Evolutionary conservation across 2,797 vertebrate species (phyloP), one percentile per base, ranked within the genome.

Genomic region (Phrynocephalus forsythii): DNA sequence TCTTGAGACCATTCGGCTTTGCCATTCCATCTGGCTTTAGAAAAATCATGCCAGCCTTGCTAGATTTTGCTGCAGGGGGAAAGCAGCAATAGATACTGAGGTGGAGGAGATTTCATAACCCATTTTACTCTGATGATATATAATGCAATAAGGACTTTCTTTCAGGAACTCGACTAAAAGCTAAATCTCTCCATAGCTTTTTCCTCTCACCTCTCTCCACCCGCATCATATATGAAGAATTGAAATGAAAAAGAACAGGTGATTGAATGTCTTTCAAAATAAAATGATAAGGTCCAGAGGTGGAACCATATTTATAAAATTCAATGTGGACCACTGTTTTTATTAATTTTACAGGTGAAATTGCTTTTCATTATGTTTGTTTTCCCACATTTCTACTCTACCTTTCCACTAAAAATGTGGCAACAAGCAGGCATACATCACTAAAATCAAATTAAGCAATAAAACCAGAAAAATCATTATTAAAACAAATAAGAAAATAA

Each of bases 21-120:
- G 93, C 92, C 92, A 93, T 95, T 91, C 86, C 86, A 89, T 89
- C 86, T 86, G 92, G 89, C 86, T 93, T 91, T 82, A 81, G 91
- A 91, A 69, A 79, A 83, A 75, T 82, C 69, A 85, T 91, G 84
- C 85, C 1, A 79, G 89, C 90, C 83, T 10, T 0, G 0, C 48
- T 85, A 87, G 83, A 69, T 81, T 90, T 88, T 87, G 76, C 0
- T 82, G 72, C 85, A 52, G 82, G 85, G 72, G 80, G 71, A 66
- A 91, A 87, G 85, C n/a, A 84, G 82, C 15, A 68, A 60, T 81
- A 79, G 79, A 67, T 89, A 52, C 28, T 63, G 75, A 44, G 77
- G 52, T 83, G 48, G 5, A 38, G 90, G 85, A 93, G 86, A 91
- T 56, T 84, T 77, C 33, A 90, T 86, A 86, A 68, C 69, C n/a